Evolutionary conservation across 2,113 vertebrate species (phyloP), one percentile per base, ranked within the genome.

Genomic region (Vimba vimba): DNA sequence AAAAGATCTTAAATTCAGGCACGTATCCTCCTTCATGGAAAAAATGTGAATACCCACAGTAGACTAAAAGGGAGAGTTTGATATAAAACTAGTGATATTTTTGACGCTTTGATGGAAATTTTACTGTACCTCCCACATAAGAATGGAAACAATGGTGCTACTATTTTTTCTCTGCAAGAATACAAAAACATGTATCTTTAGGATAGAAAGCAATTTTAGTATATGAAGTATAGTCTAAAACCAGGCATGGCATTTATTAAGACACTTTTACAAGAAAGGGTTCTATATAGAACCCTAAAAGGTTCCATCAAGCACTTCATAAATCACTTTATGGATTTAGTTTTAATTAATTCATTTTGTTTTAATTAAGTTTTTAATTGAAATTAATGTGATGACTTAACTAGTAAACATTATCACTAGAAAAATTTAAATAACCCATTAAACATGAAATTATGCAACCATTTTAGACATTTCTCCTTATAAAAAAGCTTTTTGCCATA

Each of bases 121-220:
- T 33, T 7, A 25, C 25, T 62, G n/a, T 80, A 74, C 36, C 47
- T 39, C 71, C 45, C 52, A 83, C 52, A 71, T 83, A 6, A 55
- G 23, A 45, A 84, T 84, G 9, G 45, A 25, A 84, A 57, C 13
- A 23, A 50, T 80, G 39, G 19, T 52, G 66, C 66, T 7, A 8
- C 21, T 66, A 9, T 11, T 4, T 66, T 36, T 69, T 69, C 7
- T 19, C 8, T 43, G 19, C 33, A n/a, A n/a, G 6, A 47, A 15
- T 74, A 47, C 2, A 25, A 25, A 15, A 47, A 27, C 23, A 15
- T 15, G 4, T 6, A 21, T 57, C 4, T 21, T 50, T 50, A 13
- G 47, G 47, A 50, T 50, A 50, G 15, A 4, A 50, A 1, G 50
- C 21, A 23, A 23, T 59, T 68, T 33, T 33, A 36, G 15, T 21